Percentiles rank a stretch among this genome's conserved stretches.
phyloP scores from a whole-genome alignment of 2,113 vertebrate genomes.

The Sakesphorus luctuosus region DNA sequence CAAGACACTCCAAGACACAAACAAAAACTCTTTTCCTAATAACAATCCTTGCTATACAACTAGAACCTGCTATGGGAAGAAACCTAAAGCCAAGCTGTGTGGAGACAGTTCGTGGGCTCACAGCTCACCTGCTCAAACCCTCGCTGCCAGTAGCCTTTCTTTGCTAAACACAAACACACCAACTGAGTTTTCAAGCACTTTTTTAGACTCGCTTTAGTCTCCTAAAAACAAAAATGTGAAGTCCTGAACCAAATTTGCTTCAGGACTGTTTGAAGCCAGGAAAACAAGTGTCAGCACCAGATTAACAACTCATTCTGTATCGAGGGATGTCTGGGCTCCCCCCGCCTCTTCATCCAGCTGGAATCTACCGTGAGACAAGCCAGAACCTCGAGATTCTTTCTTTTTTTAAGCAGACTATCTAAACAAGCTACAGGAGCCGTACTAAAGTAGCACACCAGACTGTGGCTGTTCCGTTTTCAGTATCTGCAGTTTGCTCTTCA shows the following conservation, averaged over 20 bases:
- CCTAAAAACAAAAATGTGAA: not conserved
- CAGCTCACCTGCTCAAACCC: not conserved
- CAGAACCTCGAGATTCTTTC: not conserved
- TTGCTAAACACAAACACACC: not conserved
- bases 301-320: not conserved
- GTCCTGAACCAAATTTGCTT: rapidly evolving
- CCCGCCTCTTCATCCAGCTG: not conserved
- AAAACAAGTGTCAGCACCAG: not conserved
- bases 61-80: not conserved
- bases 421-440: not conserved
- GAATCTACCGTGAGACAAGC: not conserved
- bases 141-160: rapidly evolving
- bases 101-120: not conserved
- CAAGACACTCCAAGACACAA: not conserved
- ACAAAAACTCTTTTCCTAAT: not conserved
- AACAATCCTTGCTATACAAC: not conserved
- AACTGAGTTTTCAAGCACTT: not conserved
- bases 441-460: not conserved
- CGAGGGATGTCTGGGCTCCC: not conserved
- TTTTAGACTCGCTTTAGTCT: not conserved
- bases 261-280: not conserved
- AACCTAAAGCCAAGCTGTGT: not conserved
- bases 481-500: not conserved
- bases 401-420: not conserved
- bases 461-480: not conserved